A percentile compares a stretch with the other conserved stretches of the same genome.
Conservation (phyloP, 1,140 invertebrate genomes). For the Danaus plexippus region DNA sequence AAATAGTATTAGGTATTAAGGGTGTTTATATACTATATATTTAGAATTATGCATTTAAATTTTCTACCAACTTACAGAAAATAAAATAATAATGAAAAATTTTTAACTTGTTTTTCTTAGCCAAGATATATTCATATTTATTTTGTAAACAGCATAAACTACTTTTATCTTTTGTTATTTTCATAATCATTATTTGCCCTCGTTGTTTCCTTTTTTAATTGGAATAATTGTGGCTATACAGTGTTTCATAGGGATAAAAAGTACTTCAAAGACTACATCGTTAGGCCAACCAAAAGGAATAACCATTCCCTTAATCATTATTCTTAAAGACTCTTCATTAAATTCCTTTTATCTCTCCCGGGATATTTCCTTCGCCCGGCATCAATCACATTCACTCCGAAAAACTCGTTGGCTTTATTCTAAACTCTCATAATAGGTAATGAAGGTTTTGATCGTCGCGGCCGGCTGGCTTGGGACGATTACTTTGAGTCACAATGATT, state of each 20-base stretch:
- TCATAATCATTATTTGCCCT: too few species aligned
- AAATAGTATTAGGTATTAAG: too few species aligned
- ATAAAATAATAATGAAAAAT: too few species aligned
- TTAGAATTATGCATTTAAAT: too few species aligned
- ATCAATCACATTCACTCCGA: constrained; percentile 71
- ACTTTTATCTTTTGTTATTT: too few species aligned
- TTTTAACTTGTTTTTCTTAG: too few species aligned
- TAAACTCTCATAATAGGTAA: constrained; percentile 72
- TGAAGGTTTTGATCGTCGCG: constrained; percentile 66
- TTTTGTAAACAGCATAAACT: too few species aligned
- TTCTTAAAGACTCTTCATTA: constrained; percentile 72
- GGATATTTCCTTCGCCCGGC: constrained; percentile 66
- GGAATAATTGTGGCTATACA: constrained; percentile 45
- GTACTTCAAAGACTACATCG: constrained; percentile 62
- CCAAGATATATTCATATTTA: too few species aligned
- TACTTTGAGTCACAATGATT: constrained; percentile 68
- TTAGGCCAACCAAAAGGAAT: constrained; percentile 66
- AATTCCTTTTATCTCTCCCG: constrained; percentile 70
- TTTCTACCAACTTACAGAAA: too few species aligned
- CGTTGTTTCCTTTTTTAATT: constrained; percentile 38
- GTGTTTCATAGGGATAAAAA: constrained; percentile 52
- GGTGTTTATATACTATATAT: too few species aligned
- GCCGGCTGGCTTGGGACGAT: constrained; percentile 61
- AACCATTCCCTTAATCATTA: constrained; percentile 71
- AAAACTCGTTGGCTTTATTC: constrained; percentile 71